Base-by-base conservation (phyloP, 2,113 vertebrate genomes). In the Gymnorhina tibicen region DNA sequence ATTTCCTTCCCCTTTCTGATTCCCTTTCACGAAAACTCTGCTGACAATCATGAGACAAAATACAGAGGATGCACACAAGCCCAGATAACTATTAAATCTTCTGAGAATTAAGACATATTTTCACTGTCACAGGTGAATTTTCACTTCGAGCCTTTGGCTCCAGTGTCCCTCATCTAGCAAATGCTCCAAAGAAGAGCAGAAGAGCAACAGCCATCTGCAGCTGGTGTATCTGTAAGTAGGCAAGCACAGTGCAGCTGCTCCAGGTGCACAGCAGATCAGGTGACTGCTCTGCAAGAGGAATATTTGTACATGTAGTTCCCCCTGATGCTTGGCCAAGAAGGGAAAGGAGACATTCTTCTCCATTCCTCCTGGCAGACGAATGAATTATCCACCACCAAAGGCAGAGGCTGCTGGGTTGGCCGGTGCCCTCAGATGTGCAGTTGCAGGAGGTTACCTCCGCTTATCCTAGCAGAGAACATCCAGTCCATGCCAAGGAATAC, bases 331-430 rank as follows among this genome's bases (percentile, higher is more conserved):
- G 3, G 37, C 33, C 80, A 83, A 58, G 33, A 47, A 82, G 73
- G 28, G 37, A 44, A 73, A 70, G 30, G 23, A 74, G 18, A 52
- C 1, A 1, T 21, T 70, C 19, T 35, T 49, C 74, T 66, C 63
- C 67, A 37, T 26, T 82, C 26, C 27, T 88, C 35, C 41, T 47
- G 27, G 59, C 24, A 75, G 64, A 83, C 4, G 5, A 70, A 52
- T 1, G 4, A 74, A 86, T 75, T 67, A 49, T 55, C 69, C 3
- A 0, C 39, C 80, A 28, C 6, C 0, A 0, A 72, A 77, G 60
- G 80, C 69, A 92, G 77, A 37, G 55, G 21, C 17, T 59, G 52
- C 52, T 58, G 60, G 11, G 21, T 32, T 82, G 87, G 80, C 42
- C 0, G 0, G 18, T 42, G 39, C 35, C 79, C 66, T 79, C 73